These are phyloP conservation scores for Nineta flava DNA, from an alignment of 2,888 invertebrate genomes.

Conservation along the genomic window DNA sequence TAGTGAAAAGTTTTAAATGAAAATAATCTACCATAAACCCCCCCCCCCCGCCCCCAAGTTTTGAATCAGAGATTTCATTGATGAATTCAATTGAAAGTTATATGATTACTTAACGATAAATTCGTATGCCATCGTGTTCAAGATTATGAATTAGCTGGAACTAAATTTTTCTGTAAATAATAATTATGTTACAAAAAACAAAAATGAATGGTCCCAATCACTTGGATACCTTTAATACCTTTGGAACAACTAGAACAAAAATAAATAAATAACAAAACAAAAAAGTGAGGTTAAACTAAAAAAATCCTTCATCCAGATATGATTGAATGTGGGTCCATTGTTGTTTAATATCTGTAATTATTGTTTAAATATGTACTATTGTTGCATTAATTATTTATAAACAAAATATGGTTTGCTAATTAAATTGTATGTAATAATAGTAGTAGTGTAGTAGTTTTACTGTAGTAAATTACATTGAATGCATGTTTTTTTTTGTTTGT, in stretches of 20 bases:
- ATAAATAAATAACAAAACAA: background rate
- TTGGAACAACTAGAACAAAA: background rate
- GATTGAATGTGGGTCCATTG: slow-evolving; percentile 29
- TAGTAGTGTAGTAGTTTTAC: background rate
- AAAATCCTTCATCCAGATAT: slow-evolving; percentile 18
- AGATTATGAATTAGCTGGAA: no score
- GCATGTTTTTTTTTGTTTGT: background rate
- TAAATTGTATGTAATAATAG: background rate
- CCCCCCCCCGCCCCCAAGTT: no score
- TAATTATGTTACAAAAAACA: no score
- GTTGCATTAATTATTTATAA: background rate
- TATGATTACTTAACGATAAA: no score
- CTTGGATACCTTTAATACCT: no score
- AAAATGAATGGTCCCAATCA: no score
- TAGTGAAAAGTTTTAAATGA: no score
- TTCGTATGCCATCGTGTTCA: no score
- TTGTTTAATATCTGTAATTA: slow-evolving; percentile 13
- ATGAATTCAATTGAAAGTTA: no score
- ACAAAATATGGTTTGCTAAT: background rate
- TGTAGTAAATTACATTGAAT: background rate
- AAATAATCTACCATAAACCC: no score
- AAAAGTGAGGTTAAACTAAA: background rate
- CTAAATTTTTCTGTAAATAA: no score
- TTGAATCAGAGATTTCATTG: no score
- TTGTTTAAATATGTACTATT: slow-evolving; percentile 5